Conservation (phyloP, 2,113 vertebrate species). For the Zootoca vivipara region DNA sequence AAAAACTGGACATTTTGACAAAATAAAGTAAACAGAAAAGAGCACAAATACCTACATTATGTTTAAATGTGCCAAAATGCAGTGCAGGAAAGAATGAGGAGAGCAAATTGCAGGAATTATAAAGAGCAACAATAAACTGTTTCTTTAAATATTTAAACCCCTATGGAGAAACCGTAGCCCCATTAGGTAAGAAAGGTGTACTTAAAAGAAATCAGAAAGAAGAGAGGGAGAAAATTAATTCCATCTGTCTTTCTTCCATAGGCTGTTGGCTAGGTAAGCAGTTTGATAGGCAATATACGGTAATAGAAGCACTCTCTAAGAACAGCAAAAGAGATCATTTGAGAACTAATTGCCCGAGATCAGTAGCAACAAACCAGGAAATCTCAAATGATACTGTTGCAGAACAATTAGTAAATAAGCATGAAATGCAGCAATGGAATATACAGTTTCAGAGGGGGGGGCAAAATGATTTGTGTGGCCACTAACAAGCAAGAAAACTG, state of each 20-base stretch:
- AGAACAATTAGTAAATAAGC: too few relatives aligned
- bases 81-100: not conserved
- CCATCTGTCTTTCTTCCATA: not conserved
- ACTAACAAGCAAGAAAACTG: too few relatives aligned
- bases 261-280: not conserved
- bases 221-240: not conserved
- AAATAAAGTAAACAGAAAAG: not conserved
- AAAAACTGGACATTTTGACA: not conserved
- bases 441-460: too few relatives aligned
- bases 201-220: not conserved
- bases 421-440: not conserved
- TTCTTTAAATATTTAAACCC: not conserved
- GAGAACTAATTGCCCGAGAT: not conserved
- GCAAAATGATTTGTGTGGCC: too few relatives aligned
- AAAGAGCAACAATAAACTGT: not conserved
- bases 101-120: not conserved
- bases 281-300: not conserved
- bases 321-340: not conserved
- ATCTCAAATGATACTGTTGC: not conserved
- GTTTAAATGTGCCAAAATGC: not conserved
- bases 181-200: not conserved
- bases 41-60: not conserved
- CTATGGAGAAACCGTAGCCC: not conserved
- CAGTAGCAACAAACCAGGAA: not conserved
- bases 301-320: not conserved